These are phyloP conservation scores for Plemyria rubiginata DNA, from an alignment of 2,888 invertebrate genomes.

Conservation along the genomic window DNA sequence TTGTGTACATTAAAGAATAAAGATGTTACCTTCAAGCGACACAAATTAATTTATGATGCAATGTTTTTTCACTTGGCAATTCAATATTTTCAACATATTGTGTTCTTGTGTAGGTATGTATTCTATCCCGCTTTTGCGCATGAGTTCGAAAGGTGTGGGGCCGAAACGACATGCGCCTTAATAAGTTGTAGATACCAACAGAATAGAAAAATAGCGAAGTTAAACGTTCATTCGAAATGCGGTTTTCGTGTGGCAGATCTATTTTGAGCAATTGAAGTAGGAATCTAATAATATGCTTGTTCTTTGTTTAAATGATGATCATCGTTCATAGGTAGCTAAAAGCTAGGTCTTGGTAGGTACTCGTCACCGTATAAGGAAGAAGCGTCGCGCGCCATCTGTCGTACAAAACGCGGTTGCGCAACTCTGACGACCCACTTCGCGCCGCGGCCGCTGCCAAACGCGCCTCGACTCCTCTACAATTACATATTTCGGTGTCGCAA, in stretches of 20 bases:
- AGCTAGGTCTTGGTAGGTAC: constrained; percentile 2
- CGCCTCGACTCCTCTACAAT: constrained; percentile 81
- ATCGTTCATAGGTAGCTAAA: constrained; percentile 5
- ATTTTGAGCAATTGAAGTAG: constrained; percentile 41
- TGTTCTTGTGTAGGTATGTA: too few species aligned
- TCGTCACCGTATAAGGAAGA: constrained; percentile 74
- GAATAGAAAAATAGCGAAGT: constrained; percentile 43
- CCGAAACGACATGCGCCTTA: too few species aligned
- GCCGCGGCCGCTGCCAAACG: constrained; percentile 80
- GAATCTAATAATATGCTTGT: constrained; percentile 42
- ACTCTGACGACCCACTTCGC: constrained; percentile 77
- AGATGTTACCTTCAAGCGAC: too few species aligned
- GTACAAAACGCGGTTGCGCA: constrained; percentile 74
- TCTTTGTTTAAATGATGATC: constrained; percentile 52
- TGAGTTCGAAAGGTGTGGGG: too few species aligned
- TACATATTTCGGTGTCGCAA: constrained; percentile 84
- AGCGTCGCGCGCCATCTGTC: constrained; percentile 77
- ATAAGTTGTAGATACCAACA: too few species aligned
- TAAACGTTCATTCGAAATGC: constrained; percentile 49
- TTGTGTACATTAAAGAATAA: too few species aligned
- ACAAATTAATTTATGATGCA: constrained; percentile 2
- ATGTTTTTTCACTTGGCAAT: too few species aligned
- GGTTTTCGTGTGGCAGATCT: constrained; percentile 44
- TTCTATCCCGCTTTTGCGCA: too few species aligned
- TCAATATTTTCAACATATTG: too few species aligned